Evolutionary conservation across 2,888 invertebrate species (phyloP).

Genomic region (Belgica antarctica): DNA sequence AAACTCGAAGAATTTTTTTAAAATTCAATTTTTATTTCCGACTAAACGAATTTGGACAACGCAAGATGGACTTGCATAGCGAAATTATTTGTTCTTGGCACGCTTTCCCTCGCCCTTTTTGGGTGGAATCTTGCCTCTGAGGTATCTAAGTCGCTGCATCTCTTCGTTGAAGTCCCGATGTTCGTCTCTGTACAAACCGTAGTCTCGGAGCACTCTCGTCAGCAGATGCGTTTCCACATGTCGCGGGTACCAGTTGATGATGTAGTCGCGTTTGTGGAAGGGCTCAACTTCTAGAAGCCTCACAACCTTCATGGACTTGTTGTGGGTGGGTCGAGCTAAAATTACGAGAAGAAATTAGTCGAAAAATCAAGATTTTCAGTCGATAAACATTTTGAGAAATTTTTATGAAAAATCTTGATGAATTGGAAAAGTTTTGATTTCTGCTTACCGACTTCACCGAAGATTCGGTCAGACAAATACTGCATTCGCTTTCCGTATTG

Average conservation of each 20-base stretch:
- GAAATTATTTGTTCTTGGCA: conserved; percentile 50
- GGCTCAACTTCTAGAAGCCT: conserved; percentile 75
- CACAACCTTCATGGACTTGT: conserved; percentile 77
- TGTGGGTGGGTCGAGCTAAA: conserved; percentile 65
- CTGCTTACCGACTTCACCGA: conserved; percentile 68
- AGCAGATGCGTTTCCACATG: conserved; percentile 73
- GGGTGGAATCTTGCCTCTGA: conserved; percentile 72
- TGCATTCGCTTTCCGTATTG: conserved; percentile 84
- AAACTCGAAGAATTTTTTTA: too few relatives aligned
- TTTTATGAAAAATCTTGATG: neutral
- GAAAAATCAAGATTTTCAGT: too few relatives aligned
- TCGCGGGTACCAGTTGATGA: conserved; percentile 82
- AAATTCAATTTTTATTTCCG: neutral
- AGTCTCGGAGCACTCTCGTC: conserved; percentile 69
- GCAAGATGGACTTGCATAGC: too few relatives aligned
- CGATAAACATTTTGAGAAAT: neutral
- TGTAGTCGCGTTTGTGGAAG: conserved; percentile 66
- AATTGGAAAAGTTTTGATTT: neutral
- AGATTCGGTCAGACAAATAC: conserved; percentile 80
- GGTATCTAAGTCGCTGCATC: conserved; percentile 70
- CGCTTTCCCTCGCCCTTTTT: conserved; percentile 57
- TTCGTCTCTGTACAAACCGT: conserved; percentile 82
- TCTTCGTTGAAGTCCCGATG: conserved; percentile 88
- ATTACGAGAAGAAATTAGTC: neutral
- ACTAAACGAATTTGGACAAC: conserved; percentile 1